Conservation (phyloP, 2,888 invertebrate genomes). For the Anthrax anthrax region DNA sequence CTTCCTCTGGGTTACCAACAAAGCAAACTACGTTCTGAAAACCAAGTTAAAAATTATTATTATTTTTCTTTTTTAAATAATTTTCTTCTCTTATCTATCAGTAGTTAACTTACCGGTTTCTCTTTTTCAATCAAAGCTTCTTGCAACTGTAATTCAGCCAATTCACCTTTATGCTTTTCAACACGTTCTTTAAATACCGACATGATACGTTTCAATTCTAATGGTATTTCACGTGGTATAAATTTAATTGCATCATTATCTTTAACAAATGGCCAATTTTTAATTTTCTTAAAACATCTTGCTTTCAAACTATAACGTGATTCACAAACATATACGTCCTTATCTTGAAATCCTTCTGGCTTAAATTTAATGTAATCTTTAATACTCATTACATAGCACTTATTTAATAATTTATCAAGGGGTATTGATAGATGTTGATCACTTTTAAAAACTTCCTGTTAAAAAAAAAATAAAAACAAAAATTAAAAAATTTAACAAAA, state of each 20-base stretch:
- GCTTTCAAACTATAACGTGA: constrained; percentile 78
- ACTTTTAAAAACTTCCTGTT: constrained; percentile 81
- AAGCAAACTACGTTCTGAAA: constrained; percentile 65
- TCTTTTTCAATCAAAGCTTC: constrained; percentile 74
- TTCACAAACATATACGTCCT: constrained; percentile 95
- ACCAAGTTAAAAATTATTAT: too few relatives aligned
- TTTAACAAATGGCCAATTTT: constrained; percentile 49
- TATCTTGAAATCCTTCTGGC: constrained; percentile 77
- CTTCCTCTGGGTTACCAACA: constrained; percentile 55
- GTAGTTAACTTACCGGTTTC: constrained; percentile 61
- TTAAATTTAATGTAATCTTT: constrained; percentile 84
- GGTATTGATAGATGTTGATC: constrained; percentile 75
- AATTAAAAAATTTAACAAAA: neutral
- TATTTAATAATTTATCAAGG: constrained; percentile 69
- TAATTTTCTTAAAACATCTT: constrained; percentile 87
- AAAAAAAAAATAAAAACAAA: neutral
- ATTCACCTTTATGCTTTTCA: constrained; percentile 80
- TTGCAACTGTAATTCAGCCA: constrained; percentile 68
- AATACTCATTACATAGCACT: constrained; percentile 86
- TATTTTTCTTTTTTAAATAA: too few relatives aligned
- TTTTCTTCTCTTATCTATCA: too few relatives aligned
- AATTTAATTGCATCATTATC: constrained; percentile 49
- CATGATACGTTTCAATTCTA: constrained; percentile 77
- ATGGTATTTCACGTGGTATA: constrained; percentile 50
- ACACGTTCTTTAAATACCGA: constrained; percentile 86